phyloP scores from a whole-genome alignment of 2,113 vertebrate species.

The Mustelus asterias region DNA sequence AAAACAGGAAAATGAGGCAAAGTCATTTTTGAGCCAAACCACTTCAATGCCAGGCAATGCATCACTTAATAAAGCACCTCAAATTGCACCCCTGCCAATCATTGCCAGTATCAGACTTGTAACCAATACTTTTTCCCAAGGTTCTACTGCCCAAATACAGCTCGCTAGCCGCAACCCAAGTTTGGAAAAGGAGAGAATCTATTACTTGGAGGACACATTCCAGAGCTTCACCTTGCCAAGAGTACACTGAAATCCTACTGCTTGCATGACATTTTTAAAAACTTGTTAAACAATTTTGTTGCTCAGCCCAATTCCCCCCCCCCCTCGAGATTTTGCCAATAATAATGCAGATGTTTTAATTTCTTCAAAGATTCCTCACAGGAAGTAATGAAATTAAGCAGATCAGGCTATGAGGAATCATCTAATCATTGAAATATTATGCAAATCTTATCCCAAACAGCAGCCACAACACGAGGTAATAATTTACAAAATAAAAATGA shows the following conservation, averaged over 20 bases:
- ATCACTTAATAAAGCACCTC: background rate
- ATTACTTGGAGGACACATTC: background rate
- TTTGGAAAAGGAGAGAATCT: background rate
- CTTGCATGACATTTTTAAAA: background rate
- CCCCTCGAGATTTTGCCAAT: background rate
- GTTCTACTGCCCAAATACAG: background rate
- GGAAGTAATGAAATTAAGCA: background rate
- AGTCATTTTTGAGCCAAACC: background rate
- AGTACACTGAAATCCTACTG: background rate
- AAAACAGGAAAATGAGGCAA: background rate
- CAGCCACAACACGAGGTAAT: background rate
- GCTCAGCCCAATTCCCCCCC: background rate
- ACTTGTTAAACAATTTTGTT: background rate
- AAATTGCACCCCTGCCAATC: background rate
- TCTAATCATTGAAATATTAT: background rate
- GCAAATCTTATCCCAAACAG: background rate
- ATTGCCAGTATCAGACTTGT: background rate
- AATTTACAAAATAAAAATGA: background rate
- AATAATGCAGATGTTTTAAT: background rate
- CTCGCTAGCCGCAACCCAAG: background rate
- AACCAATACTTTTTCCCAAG: background rate
- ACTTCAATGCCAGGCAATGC: background rate
- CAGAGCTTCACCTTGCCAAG: background rate
- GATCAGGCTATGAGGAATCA: too few relatives aligned
- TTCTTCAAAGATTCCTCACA: background rate